Base-by-base conservation (phyloP, 2,797 vertebrate species). In the Rhodeus uyekii region DNA sequence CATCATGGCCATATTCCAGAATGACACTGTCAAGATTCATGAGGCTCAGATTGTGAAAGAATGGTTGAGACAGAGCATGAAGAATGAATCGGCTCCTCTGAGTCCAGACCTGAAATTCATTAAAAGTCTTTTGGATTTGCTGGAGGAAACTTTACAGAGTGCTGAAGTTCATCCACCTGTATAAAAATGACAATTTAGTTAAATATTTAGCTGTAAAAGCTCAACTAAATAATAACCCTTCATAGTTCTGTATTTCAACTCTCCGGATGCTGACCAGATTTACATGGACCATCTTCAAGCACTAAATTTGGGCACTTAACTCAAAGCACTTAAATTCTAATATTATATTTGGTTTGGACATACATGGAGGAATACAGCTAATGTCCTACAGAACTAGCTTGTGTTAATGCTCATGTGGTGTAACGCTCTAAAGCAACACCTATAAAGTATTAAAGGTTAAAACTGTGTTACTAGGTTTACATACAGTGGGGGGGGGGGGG, bases 381-480 rank as follows among this genome's bases (percentile, higher is more conserved):
- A 36, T 5, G 4, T 16, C 71, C 71, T 24, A 60, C 6, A 5
- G 38, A 27, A 16, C 53, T 22, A 42, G 58, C 16, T 75, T 1
- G 36, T 58, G 24, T 42, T 61, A 6, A 22, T 63, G 58, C 27
- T 76, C 58, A 46, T 32, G 10, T 46, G 58, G 55, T 6, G 4
- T 22, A 60, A 60, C n/a, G 60, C n/a, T 34, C 36, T 22, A 76
- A 55, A 76, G 53, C 48, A 58, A 58, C 34, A 10, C 48, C 32
- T 39, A 27, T 38, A 78, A 50, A 67, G 61, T 67, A 18, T 58
- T 58, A 38, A 69, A 79, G 50, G 38, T 69, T 44, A 60, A 55
- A 69, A n/a, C 7, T 2, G 18, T 38, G 48, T 36, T 3, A 14
- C 36, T 75, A 39, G 44, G 46, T 72, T 53, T 53, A 50, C 46